Conservation (phyloP, 2,797 vertebrate genomes). For the Erethizon dorsatum region DNA sequence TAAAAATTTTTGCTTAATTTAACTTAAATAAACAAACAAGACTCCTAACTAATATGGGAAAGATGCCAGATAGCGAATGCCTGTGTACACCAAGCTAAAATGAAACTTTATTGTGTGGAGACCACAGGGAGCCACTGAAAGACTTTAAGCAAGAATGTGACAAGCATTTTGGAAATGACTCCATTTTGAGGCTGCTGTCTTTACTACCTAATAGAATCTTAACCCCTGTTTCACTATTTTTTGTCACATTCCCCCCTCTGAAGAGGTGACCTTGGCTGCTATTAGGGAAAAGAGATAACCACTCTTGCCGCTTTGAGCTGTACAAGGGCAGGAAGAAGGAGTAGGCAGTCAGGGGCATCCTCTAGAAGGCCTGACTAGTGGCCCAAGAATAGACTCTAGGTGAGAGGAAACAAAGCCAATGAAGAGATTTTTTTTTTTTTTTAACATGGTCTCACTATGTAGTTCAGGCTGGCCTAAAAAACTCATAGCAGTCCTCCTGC, state of each 20-base stretch:
- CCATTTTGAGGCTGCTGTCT: not conserved
- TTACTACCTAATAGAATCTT: not conserved
- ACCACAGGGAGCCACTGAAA: not conserved
- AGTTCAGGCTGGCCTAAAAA: not conserved
- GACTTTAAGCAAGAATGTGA: not conserved
- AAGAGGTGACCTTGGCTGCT: not conserved
- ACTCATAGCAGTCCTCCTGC: not conserved
- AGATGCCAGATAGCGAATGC: not conserved
- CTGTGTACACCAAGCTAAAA: not conserved
- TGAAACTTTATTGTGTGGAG: not conserved
- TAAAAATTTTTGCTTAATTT: not conserved
- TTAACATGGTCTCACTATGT: not conserved
- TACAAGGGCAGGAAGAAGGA: not conserved
- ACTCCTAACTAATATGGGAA: not conserved
- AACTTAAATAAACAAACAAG: conserved; percentile 25
- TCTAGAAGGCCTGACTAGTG: not conserved
- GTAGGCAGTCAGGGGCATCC: not conserved
- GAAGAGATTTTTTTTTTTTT: not conserved
- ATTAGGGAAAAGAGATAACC: not conserved
- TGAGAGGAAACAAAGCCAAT: not conserved
- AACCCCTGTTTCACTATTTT: not conserved
- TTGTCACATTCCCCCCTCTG: not conserved
- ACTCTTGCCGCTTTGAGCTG: not conserved
- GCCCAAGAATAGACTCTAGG: not conserved
- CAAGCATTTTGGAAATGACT: not conserved